A percentile compares a stretch with the other conserved stretches of the same genome.
These are phyloP conservation scores for Meliscaeva auricollis DNA, from an alignment of 2,888 invertebrate genomes.

Conservation along the genomic window DNA sequence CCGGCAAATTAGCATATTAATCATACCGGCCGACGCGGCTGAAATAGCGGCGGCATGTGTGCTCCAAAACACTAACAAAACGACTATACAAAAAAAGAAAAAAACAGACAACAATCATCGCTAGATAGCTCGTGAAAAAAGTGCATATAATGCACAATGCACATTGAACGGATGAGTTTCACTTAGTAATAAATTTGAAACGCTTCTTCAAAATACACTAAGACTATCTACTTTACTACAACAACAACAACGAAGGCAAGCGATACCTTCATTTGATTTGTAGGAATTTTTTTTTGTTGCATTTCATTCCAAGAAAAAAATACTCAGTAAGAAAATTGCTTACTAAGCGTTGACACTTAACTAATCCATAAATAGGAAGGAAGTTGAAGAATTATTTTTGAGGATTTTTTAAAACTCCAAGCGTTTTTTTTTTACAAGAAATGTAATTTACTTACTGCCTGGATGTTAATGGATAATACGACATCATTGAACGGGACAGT, in stretches of 20 bases:
- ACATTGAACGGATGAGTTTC: conserved; percentile 50
- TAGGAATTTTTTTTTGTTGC: neutral
- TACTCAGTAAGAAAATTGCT: conserved; percentile 30
- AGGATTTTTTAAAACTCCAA: neutral
- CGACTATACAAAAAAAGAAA: conserved; percentile 25
- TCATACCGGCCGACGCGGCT: conserved; percentile 28
- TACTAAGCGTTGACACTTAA: conserved; percentile 41
- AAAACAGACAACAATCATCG: conserved; percentile 27
- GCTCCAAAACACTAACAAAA: neutral
- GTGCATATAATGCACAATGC: conserved; percentile 61
- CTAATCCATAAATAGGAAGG: conserved; percentile 15
- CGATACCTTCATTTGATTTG: neutral
- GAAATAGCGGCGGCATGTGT: conserved; percentile 7
- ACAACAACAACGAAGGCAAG: neutral
- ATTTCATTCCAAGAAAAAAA: conserved; percentile 32
- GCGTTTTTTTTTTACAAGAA: too few species aligned
- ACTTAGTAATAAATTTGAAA: conserved; percentile 54
- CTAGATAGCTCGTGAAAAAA: conserved; percentile 40
- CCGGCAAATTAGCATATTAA: conserved; percentile 73
- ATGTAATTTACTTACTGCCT: too few species aligned
- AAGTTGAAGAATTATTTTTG: conserved; percentile 2
- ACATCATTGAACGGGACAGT: too few species aligned
- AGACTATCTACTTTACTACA: too few species aligned
- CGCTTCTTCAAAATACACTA: conserved; percentile 27
- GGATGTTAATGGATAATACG: too few species aligned